Percentiles rank a stretch among this genome's conserved stretches.
Conservation (phyloP, 2,888 invertebrate genomes). For the Lumbricus terrestris region DNA sequence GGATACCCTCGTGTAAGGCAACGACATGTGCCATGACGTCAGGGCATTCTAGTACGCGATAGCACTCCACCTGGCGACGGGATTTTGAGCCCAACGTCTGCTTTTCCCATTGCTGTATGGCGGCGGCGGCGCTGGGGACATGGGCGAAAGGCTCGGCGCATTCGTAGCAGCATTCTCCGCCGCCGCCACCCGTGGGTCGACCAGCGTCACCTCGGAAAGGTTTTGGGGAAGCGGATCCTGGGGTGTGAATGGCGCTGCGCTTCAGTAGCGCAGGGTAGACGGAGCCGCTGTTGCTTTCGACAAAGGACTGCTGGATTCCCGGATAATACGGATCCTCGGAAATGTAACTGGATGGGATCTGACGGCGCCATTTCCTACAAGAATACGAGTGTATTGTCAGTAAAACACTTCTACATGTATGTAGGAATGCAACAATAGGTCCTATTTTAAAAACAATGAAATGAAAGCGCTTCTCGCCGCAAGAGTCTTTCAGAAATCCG, state of each 20-base stretch:
- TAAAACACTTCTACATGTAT: not conserved
- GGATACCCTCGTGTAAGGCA: not conserved
- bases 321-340: slow-evolving; percentile 9
- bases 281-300: not conserved
- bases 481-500: no score
- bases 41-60: not conserved
- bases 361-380: slow-evolving; percentile 13
- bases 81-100: not conserved
- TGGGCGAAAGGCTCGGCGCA: not conserved
- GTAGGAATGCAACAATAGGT: no score
- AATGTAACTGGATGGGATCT: not conserved
- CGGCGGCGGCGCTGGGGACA: not conserved
- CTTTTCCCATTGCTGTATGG: not conserved
- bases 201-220: not conserved
- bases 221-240: slow-evolving; percentile 6
- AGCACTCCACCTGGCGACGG: slow-evolving; percentile 8
- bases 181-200: not conserved
- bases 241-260: not conserved
- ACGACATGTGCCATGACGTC: slow-evolving; percentile 14
- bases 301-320: not conserved
- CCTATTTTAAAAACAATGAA: no score
- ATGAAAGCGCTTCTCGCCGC: no score
- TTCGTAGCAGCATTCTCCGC: slow-evolving; percentile 10
- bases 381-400: not conserved
- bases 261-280: slow-evolving; percentile 8